phyloP scores from a whole-genome alignment of 2,797 vertebrate species.

The Ceryle rudis region DNA sequence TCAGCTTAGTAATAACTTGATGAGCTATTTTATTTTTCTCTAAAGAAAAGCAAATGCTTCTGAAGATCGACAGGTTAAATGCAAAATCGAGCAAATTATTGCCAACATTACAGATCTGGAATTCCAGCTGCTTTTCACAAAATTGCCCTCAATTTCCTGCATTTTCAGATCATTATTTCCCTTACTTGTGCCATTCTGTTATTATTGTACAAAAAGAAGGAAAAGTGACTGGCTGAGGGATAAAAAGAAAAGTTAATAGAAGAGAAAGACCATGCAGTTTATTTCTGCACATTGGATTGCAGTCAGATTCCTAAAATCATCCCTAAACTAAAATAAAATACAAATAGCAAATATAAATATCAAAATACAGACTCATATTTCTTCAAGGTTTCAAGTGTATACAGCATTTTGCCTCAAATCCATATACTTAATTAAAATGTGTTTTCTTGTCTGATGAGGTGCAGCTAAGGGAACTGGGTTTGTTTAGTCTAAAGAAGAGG shows the following conservation, averaged over 20 bases:
- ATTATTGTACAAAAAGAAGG: neutral
- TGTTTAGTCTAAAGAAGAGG: too few species aligned
- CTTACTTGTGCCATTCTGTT: neutral
- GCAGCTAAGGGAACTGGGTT: too few species aligned
- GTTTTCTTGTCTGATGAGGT: neutral
- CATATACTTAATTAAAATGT: neutral
- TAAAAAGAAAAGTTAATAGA: neutral
- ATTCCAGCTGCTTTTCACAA: constrained; percentile 11
- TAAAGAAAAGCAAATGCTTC: neutral
- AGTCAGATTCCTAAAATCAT: neutral
- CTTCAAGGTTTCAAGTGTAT: neutral
- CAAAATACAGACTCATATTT: neutral
- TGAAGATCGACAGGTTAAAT: neutral
- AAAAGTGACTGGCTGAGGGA: neutral
- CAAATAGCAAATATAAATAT: neutral
- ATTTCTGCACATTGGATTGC: neutral
- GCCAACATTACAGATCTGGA: neutral
- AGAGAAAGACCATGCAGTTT: neutral
- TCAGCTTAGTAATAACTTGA: neutral
- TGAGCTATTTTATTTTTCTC: neutral
- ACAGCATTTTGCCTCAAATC: neutral
- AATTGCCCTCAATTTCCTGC: constrained; percentile 16
- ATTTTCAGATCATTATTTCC: constrained; percentile 10
- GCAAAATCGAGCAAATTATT: neutral
- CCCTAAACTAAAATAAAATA: neutral